Conservation (phyloP, 2,888 invertebrate genomes). For the Erebia ligea region DNA sequence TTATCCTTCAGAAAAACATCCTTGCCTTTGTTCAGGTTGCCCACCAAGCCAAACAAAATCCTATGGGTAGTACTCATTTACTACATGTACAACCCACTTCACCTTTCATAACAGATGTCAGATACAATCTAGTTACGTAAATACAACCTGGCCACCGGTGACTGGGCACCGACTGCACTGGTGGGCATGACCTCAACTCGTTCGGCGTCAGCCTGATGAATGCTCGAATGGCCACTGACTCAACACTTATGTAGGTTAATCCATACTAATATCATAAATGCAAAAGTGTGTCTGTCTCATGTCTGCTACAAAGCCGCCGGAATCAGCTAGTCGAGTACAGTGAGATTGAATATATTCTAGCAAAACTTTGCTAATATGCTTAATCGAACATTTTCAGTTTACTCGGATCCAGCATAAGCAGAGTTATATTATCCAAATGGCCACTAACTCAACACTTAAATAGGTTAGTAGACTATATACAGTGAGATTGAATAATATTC, state of each 20-base stretch:
- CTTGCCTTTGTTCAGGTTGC: background rate
- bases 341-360: background rate
- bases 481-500: background rate
- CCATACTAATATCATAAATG: no score
- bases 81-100: background rate
- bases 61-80: background rate
- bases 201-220: constrained; percentile 11
- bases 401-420: background rate
- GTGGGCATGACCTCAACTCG: constrained; percentile 33
- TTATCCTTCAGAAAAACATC: no score
- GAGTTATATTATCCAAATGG: no score
- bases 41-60: background rate
- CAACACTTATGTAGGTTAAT: constrained; percentile 5
- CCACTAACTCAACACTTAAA: no score
- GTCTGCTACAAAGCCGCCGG: no score
- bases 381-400: background rate
- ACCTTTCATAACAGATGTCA: constrained; percentile 6
- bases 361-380: no score
- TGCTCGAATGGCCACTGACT: constrained; percentile 27
- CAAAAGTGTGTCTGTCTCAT: no score
- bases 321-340: no score
- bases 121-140: constrained; percentile 12
- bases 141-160: constrained; percentile 10
- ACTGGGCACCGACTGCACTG: constrained; percentile 24
- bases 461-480: no score